A percentile compares a stretch with the other conserved stretches of the same genome.
Evolutionary conservation across 2,797 vertebrate genomes (phyloP).

Genomic region (Varecia variegata): DNA sequence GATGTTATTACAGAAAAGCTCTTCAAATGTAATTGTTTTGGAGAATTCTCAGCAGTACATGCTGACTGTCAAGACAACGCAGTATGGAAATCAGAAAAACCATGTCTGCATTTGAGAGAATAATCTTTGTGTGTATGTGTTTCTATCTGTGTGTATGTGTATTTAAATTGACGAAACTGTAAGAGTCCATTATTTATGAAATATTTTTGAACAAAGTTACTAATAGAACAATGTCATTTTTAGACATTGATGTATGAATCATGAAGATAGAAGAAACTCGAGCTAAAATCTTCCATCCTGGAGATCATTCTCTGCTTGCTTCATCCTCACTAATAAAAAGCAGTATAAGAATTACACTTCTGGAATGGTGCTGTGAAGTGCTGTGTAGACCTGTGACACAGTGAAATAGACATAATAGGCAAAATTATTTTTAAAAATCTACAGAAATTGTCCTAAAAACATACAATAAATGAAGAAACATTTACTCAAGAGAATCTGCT

Average conservation of each 20-base stretch:
- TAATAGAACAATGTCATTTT: background rate
- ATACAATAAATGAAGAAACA: background rate
- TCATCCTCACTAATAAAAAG: background rate
- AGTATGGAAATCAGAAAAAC: background rate
- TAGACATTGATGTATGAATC: background rate
- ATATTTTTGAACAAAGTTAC: background rate
- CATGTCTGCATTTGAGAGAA: background rate
- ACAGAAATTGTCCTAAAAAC: background rate
- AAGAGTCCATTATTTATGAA: background rate
- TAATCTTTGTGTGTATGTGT: background rate
- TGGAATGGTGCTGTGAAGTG: background rate
- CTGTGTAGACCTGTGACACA: background rate
- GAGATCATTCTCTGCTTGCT: background rate
- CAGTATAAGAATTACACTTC: background rate
- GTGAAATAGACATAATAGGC: background rate
- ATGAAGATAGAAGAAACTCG: background rate
- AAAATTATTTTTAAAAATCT: background rate
- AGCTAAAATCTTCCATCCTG: background rate
- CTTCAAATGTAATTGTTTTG: background rate
- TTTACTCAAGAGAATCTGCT: background rate
- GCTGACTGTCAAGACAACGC: background rate
- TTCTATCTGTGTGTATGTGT: background rate
- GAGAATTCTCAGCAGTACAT: background rate
- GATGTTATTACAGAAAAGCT: background rate
- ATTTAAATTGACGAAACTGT: background rate